Evolutionary conservation across 37 sponge, comb jelly and placozoan genomes (phyloP), one percentile per base, ranked within the genome.

Genomic region (Sycon ciliatum): DNA sequence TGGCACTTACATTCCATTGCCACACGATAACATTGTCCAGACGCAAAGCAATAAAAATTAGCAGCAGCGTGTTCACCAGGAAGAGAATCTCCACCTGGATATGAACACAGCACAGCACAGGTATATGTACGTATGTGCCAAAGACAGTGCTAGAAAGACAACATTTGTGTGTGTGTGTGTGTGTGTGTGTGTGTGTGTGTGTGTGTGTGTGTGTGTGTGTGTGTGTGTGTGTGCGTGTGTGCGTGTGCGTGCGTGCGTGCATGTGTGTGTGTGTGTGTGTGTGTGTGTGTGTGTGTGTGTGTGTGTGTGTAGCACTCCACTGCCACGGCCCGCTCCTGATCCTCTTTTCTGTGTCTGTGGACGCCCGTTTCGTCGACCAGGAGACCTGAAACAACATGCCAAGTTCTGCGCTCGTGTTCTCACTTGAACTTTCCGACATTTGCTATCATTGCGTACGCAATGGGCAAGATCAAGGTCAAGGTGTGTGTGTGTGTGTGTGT

Each of bases 61-160:
- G 9, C 26, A 22, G 63, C 7, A 60, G 63, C 27, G 32, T 28
- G 63, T 60, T 60, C 7, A 28, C 9, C 9, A 9, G 26, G 32
- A 9, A 11, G 24, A 9, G 16, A 18, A 60, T 18, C 16, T 60
- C 63, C 9, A 60, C 7, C 53, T 46, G 53, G 18, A 18, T 13
- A 46, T 13, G 53, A 46, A 46, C 13, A 46, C 16, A 46, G 16
- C 16, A 20, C 53, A 18, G 16, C 13, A 46, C 49, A 42, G 13
- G 49, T 42, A 9, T 42, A 13, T 28, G 38, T 79, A 0, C 86
- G 91, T 75, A 72, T 74, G 31, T 90, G 85, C 74, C 78, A 83
- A 73, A 78, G 79, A 39, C 23, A 71, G 23, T 22, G 32, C 4
- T 1, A 0, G 2, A 24, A 36, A 3, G 3, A 6, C 1, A 13